Evolutionary conservation across 2,888 invertebrate genomes (phyloP), one percentile per base, ranked within the genome.

Genomic region (Eurytoma californica): DNA sequence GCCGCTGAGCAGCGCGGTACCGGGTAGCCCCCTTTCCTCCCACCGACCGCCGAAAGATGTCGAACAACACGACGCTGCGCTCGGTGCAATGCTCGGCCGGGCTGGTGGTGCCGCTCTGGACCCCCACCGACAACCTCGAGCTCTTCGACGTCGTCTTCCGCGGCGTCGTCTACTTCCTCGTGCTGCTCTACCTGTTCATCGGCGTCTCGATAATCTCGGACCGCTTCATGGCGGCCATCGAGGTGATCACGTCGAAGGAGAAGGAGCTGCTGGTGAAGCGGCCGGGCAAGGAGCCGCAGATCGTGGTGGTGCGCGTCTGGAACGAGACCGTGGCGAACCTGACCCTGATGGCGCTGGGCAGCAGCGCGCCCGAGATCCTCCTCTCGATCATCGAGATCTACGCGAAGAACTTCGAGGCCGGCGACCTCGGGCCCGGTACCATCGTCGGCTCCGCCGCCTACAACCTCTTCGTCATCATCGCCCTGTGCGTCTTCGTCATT

Each of bases 391-490:
- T 99, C 88, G 99, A 99, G 92, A 98, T 99, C 89, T 96, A 96
- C 90, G 98, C 97, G 60, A 97, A 97, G 90, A 94, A 96, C 88
- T 99, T 98, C 89, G 92, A 97, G 88, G 98, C 98, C 60, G 99
- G 99, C 7, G 99, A 99, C 80, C 92, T 99, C 76, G 99, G 99
- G 18, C 99, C 99, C 5, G 97, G 98, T 30, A 99, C 99, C 65
- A 99, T 99, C 86, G 99, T 99, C 74, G 99, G 99, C 61, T 97
- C 97, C 12, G 99, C 99, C 39, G 99, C 99, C 68, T 99, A 99
- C 91, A 99, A 99, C 90, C 92, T 99, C 80, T 98, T 99, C 91
- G 96, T 99, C 85, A 99, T 99, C 88, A 99, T 98, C 83, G 96
- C 98, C 70, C 93, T 99, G 83, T 99, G 99, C 92, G 95, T 99